Base-by-base conservation (phyloP, 2,888 invertebrate genomes). In the Drosophila maculinotata region DNA sequence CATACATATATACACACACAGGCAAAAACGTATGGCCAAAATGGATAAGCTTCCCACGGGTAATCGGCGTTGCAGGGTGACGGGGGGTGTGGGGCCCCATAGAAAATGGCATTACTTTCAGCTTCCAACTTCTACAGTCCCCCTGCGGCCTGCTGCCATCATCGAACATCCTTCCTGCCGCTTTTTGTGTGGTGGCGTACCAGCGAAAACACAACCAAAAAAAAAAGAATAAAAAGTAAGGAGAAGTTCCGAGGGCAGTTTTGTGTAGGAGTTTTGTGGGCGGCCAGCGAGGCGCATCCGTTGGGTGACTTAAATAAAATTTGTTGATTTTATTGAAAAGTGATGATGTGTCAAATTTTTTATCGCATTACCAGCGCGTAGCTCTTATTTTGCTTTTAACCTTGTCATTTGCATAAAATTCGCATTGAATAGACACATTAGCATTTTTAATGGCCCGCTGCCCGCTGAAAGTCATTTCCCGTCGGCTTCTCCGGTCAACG, bases 261-360 rank as follows among this genome's bases (percentile, higher is more conserved):
- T 12, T 17, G 14, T 9, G 17, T 33, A 17, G 12, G 25, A 35
- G 35, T 25, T 17, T 15, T 15, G 28, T 31, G 39, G 38, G 25
- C 5, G 63, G 26, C 25, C 59, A 74, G 85, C 74, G 78, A 67
- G 79, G 69, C 80, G 77, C 76, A 80, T 76, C 80, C 77, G 64
- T 60, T 52, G 83, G 84, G 64, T 75, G 86, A 85, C 87, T 81
- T 85, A 85, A 87, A 81, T 87, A 83, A 88, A 88, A 83, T 83
- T 83, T 88, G 88, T 83, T 83, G 83, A 83, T 88, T 83, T 83
- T 88, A 83, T 83, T 83, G 83, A 83, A 83, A 83, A 83, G 88
- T 83, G 83, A 83, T 83, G 83, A 83, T 88, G 83, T 88, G 83
- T 83, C 83, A 83, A 83, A 83, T 86, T 83, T 83, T 88, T 83